Base-by-base conservation (phyloP, 1,140 invertebrate genomes). In the Drosophila kurseongensis region DNA sequence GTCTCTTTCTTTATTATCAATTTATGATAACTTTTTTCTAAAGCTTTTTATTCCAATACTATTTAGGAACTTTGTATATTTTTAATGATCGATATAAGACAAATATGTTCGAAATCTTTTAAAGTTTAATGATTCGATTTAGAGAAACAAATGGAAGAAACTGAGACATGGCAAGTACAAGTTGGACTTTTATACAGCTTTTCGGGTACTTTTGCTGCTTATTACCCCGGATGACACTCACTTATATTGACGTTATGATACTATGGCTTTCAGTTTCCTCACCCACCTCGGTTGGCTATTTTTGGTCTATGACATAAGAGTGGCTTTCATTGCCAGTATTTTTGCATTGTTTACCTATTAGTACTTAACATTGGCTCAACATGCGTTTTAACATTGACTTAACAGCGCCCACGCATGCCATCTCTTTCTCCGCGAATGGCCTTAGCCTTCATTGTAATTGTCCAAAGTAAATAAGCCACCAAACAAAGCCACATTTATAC, bases 381-480 rank as follows among this genome's bases (percentile, higher is more conserved):
- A 50, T 71, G 47, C 35, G 63, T 67, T 51, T 81, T 75, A 86
- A 78, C 82, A 86, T 86, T 88, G 83, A 79, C 62, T 88, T 88
- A 76, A 62, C 71, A 82, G 75, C 66, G 72, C 83, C 84, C 80
- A 89, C 83, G 38, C 73, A 45, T 42, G 55, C 45, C 40, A 35
- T 23, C 71, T 42, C 51, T 38, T 60, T 63, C 54, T 42, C 65
- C 35, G 56, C 40, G 12, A 23, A 32, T 51, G 82, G 77, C 82
- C 82, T 82, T 85, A 88, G 82, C 82, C 83, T 85, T 85, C 75
- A 75, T 55, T 67, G 73, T 76, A 67, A 60, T 76, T 68, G 63
- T 45, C 63, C 58, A 36, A 65, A 73, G 45, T 48, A 67, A 32
- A 63, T 57, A 61, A 75, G 36, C 23, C 60, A 41, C n/a, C n/a